Evolutionary conservation across 1,140 invertebrate species (phyloP).

Genomic region (Neoseiulus cucumeris): DNA sequence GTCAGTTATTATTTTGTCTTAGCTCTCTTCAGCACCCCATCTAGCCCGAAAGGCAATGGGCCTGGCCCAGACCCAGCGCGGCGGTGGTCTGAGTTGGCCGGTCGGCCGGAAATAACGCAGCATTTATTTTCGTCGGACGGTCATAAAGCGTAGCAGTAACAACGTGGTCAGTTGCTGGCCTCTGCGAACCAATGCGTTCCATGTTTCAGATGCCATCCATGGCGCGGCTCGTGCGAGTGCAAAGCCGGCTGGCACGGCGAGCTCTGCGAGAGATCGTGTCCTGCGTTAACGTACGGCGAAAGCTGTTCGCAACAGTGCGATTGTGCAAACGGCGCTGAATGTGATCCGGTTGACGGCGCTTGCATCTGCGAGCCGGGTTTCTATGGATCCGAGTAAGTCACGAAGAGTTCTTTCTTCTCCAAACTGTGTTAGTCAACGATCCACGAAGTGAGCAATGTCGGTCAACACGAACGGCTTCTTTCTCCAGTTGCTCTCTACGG

Average conservation of each 20-base stretch:
- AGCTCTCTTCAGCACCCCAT: too few relatives aligned
- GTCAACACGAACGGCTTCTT: slow-evolving; percentile 42
- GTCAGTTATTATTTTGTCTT: too few relatives aligned
- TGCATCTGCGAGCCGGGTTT: slow-evolving; percentile 17
- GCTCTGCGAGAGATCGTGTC: slow-evolving; percentile 48
- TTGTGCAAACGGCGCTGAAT: slow-evolving; percentile 8
- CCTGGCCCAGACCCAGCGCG: too few relatives aligned
- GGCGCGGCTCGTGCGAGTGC: neutral
- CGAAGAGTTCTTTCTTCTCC: neutral
- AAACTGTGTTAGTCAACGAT: neutral
- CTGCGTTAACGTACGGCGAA: slow-evolving; percentile 46
- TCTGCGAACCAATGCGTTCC: too few relatives aligned
- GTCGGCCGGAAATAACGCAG: too few relatives aligned
- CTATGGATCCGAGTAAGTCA: slow-evolving; percentile 3
- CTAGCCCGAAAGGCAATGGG: too few relatives aligned
- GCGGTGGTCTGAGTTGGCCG: too few relatives aligned
- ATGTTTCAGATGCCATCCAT: slow-evolving; percentile 5
- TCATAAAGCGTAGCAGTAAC: too few relatives aligned
- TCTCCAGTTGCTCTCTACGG: slow-evolving; percentile 47
- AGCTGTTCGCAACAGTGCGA: slow-evolving; percentile 55
- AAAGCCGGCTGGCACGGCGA: neutral
- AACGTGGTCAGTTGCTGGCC: too few relatives aligned
- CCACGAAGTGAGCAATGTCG: slow-evolving; percentile 29
- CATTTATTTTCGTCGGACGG: too few relatives aligned
- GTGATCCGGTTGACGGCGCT: slow-evolving; percentile 14